phyloP scores from a whole-genome alignment of 1,140 invertebrate species.

The Amphibalanus amphitrite region DNA sequence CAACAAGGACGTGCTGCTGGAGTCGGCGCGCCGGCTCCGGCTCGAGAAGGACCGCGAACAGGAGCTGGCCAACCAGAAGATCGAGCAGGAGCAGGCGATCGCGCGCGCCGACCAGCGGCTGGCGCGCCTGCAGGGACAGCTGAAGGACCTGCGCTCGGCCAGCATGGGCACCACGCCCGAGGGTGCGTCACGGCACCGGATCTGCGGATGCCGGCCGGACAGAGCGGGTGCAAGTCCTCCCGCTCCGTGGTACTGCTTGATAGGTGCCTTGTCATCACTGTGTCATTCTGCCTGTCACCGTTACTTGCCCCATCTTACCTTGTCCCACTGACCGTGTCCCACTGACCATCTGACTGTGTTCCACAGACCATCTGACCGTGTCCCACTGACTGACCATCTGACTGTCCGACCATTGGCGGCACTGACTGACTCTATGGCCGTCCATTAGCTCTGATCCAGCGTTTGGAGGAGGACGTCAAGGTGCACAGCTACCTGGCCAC shows the following conservation, averaged over 20 bases:
- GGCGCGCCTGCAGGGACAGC: conserved; percentile 33
- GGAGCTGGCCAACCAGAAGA: conserved; percentile 43
- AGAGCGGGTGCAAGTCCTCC: too few relatives aligned
- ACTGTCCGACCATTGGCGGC: too few relatives aligned
- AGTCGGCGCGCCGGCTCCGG: conserved; percentile 46
- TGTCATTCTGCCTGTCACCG: too few relatives aligned
- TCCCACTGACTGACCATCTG: too few relatives aligned
- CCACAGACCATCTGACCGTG: too few relatives aligned
- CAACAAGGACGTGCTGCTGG: conserved; percentile 31
- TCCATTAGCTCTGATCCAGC: conserved; percentile 34
- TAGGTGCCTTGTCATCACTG: too few relatives aligned
- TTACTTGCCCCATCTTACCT: too few relatives aligned
- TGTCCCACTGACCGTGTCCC: too few relatives aligned
- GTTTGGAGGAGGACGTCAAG: conserved; percentile 56
- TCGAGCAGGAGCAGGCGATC: conserved; percentile 34
- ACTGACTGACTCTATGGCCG: too few relatives aligned
- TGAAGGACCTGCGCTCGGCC: conserved; percentile 36
- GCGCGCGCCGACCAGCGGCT: conserved; percentile 36
- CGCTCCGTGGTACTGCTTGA: too few relatives aligned
- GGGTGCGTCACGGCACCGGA: conserved; percentile 22
- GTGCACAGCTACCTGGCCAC: conserved; percentile 54
- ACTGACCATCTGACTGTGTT: too few relatives aligned
- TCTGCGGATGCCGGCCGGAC: too few relatives aligned
- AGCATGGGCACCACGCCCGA: conserved; percentile 36
- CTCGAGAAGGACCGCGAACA: conserved; percentile 44